These are phyloP conservation scores for Pemphredon lugubris DNA, from an alignment of 2,888 invertebrate genomes.

Conservation along the genomic window DNA sequence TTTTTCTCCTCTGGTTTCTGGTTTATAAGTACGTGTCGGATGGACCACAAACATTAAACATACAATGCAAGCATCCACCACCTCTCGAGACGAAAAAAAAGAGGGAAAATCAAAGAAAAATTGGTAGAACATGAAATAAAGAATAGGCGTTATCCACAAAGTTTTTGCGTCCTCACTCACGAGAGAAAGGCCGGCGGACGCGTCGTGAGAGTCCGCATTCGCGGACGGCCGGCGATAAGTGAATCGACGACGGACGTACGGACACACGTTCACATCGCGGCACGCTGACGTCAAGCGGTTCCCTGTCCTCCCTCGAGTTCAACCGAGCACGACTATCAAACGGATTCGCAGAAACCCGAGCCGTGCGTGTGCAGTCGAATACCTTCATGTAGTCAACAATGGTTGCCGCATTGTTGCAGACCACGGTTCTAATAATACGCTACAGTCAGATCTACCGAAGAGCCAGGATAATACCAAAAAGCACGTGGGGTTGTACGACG, in stretches of 20 bases:
- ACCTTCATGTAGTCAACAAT: constrained; percentile 44
- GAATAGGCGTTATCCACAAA: not conserved
- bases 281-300: constrained; percentile 61
- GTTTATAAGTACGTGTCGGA: no score
- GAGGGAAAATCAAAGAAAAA: no score
- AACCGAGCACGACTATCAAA: constrained; percentile 23
- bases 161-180: constrained; percentile 22
- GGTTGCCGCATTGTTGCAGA: constrained; percentile 49
- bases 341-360: constrained; percentile 35
- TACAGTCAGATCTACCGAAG: no score
- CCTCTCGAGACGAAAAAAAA: no score
- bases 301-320: constrained; percentile 42
- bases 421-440: constrained; percentile 55
- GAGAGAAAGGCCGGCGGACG: constrained; percentile 3
- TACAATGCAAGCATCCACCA: no score
- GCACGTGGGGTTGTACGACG: constrained; percentile 50
- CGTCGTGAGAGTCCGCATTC: constrained; percentile 3
- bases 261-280: constrained; percentile 52
- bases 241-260: constrained; percentile 21
- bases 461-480: constrained; percentile 34
- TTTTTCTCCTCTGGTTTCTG: no score
- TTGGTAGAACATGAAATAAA: no score
- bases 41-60: no score
- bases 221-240: constrained; percentile 28
- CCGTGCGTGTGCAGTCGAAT: constrained; percentile 25